Conservation (phyloP, 2,797 vertebrate genomes). For the Picus viridis region DNA sequence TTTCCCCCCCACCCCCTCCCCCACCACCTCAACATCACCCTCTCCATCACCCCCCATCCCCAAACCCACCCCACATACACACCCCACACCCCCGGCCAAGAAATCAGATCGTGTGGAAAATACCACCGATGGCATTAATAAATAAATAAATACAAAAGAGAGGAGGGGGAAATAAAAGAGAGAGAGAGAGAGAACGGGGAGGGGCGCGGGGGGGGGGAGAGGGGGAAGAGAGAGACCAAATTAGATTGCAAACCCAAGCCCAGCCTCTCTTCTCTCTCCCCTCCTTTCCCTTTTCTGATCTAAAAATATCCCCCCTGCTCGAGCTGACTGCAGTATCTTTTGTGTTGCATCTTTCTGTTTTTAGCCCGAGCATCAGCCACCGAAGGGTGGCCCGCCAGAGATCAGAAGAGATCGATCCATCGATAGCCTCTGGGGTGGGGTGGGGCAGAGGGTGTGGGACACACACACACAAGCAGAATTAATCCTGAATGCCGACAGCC, state of each 20-base stretch:
- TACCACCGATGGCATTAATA: slow-evolving; percentile 70
- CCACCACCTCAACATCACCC: too few species aligned
- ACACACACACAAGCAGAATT: slow-evolving; percentile 37
- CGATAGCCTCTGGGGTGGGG: slow-evolving; percentile 59
- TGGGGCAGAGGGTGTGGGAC: too few species aligned
- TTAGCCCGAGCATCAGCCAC: slow-evolving; percentile 80
- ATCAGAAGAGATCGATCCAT: slow-evolving; percentile 74
- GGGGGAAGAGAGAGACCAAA: slow-evolving; percentile 58
- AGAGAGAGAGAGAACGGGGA: background rate
- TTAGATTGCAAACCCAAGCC: slow-evolving; percentile 81
- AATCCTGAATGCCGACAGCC: slow-evolving; percentile 64
- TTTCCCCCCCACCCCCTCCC: background rate
- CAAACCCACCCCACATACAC: too few species aligned
- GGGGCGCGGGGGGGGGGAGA: background rate
- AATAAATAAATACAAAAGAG: background rate
- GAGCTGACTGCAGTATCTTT: slow-evolving; percentile 86
- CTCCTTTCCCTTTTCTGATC: slow-evolving; percentile 74
- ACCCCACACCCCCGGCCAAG: background rate
- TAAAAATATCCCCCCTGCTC: slow-evolving; percentile 89
- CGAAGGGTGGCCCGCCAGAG: slow-evolving; percentile 68
- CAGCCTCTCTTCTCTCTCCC: slow-evolving; percentile 58
- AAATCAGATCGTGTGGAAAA: slow-evolving; percentile 78
- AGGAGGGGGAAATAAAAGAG: background rate
- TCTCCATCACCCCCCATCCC: too few species aligned
- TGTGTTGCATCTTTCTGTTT: slow-evolving; percentile 85